phyloP scores from a whole-genome alignment of 2,888 invertebrate genomes.

The Andrena bucephala region DNA sequence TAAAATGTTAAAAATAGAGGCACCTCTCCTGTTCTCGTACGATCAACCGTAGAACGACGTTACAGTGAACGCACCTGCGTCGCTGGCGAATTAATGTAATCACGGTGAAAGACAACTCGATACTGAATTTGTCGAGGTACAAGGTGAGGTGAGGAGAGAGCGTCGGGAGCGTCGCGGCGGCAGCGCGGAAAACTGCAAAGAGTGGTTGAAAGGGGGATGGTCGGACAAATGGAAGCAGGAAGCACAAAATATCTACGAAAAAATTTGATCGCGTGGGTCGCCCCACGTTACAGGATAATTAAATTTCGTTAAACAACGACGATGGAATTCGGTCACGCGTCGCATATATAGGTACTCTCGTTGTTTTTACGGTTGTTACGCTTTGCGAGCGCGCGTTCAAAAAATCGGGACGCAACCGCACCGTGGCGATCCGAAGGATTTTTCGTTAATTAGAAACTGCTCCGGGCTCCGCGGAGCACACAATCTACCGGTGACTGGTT shows the following conservation, averaged over 20 bases:
- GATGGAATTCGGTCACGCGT: conserved; percentile 50
- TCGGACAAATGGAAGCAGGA: conserved; percentile 42
- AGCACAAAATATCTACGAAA: conserved; percentile 57
- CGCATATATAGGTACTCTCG: no score
- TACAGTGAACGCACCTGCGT: conserved; percentile 65
- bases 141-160: conserved; percentile 43
- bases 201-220: not conserved
- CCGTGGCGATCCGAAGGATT: conserved; percentile 14
- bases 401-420: not conserved
- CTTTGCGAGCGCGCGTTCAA: not conserved
- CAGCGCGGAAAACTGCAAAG: not conserved
- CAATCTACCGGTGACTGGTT: conserved; percentile 15
- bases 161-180: not conserved
- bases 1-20: conserved; percentile 58
- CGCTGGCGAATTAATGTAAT: conserved; percentile 70
- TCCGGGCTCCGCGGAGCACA: conserved; percentile 17
- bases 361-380: conserved; percentile 5
- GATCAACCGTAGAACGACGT: conserved; percentile 60
- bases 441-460: conserved; percentile 42
- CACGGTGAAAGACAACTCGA: conserved; percentile 72
- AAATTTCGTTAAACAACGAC: conserved; percentile 71
- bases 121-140: conserved; percentile 70
- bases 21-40: conserved; percentile 48
- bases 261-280: conserved; percentile 65
- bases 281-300: conserved; percentile 50